Conservation (phyloP, 2,797 vertebrate species). For the Crypturellus tataupa region DNA sequence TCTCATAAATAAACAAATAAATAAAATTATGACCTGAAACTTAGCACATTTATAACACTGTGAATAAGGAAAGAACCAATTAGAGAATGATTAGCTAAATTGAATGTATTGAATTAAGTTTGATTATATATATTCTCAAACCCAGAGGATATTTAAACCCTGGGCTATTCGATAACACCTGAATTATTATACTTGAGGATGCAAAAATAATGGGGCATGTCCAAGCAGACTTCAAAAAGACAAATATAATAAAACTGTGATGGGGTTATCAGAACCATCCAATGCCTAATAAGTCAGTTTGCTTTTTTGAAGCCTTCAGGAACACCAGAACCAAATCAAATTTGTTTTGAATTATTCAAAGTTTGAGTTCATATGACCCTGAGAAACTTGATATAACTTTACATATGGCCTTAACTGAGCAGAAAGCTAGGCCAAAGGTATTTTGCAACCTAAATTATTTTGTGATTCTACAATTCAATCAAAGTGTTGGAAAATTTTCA, state of each 20-base stretch:
- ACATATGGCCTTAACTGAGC: background rate
- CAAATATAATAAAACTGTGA: background rate
- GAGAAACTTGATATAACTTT: background rate
- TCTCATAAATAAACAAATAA: background rate
- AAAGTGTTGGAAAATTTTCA: background rate
- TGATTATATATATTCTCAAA: background rate
- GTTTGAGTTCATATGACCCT: background rate
- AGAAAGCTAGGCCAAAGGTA: background rate
- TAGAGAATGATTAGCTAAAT: background rate
- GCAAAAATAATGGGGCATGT: background rate
- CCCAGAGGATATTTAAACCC: background rate
- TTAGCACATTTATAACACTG: background rate
- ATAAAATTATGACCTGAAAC: background rate
- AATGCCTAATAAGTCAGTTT: background rate
- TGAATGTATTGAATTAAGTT: background rate
- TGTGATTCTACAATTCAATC: background rate
- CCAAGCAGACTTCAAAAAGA: background rate
- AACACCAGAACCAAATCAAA: background rate
- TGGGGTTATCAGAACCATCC: background rate
- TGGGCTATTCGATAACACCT: background rate
- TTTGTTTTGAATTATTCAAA: background rate
- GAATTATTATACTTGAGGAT: background rate
- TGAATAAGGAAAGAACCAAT: background rate
- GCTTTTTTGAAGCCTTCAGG: background rate
- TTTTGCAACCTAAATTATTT: background rate